Conservation (phyloP, 2,113 vertebrate genomes). For the Notarius quadriscutis region DNA sequence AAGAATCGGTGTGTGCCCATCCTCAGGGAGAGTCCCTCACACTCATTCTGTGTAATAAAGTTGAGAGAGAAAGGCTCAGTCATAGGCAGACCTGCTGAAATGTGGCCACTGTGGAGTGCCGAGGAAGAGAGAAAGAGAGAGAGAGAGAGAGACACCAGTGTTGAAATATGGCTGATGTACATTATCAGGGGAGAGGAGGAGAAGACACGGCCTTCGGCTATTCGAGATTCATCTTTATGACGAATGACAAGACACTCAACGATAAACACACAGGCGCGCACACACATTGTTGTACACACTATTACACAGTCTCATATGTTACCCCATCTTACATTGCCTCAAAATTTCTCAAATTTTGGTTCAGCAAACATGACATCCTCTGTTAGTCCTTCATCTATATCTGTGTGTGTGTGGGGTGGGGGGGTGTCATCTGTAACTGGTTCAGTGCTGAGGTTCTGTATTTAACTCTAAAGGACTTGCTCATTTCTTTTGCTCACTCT, state of each 20-base stretch:
- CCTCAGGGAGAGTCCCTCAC: conserved; percentile 29
- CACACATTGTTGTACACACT: conserved; percentile 15
- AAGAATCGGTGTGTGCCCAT: background rate
- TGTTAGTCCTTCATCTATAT: background rate
- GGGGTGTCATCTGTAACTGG: conserved; percentile 30
- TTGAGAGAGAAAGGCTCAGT: conserved; percentile 37
- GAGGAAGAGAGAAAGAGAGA: conserved; percentile 10
- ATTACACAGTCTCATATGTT: conserved; percentile 47
- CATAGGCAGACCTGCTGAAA: conserved; percentile 38
- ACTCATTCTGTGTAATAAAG: conserved; percentile 45
- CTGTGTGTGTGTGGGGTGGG: background rate
- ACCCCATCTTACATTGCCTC: background rate
- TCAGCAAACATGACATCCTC: background rate
- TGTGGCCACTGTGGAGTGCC: conserved; percentile 11
- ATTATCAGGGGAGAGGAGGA: conserved; percentile 35
- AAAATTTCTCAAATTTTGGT: background rate
- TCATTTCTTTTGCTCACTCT: background rate
- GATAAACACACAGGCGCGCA: conserved; percentile 52
- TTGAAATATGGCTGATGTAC: conserved; percentile 36
- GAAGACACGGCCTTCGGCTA: conserved; percentile 38
- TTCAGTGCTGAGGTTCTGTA: background rate
- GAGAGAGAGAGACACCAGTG: background rate
- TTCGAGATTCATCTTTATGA: conserved; percentile 55
- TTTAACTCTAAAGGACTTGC: background rate
- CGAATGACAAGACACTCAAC: conserved; percentile 62